These are phyloP conservation scores for Mola mola DNA, from an alignment of 2,113 vertebrate species.

Conservation along the genomic window DNA sequence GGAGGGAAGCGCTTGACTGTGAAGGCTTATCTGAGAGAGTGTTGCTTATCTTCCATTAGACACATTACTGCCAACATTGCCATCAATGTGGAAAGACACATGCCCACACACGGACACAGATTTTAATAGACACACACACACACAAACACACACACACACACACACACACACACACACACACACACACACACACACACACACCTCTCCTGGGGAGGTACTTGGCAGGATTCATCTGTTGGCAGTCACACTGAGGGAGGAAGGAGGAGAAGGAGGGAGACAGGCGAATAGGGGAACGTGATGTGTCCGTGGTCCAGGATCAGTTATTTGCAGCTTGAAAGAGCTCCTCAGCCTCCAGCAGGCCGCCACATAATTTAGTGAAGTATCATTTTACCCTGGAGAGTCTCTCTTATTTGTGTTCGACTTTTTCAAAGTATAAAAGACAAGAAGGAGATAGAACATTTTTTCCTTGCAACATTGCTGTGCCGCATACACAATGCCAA, in stretches of 20 bases:
- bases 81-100: constrained; percentile 59
- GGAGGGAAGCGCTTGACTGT: constrained; percentile 47
- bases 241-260: constrained; percentile 56
- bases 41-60: constrained; percentile 77
- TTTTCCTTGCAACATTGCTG: too few species aligned
- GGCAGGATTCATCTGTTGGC: constrained; percentile 72
- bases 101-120: constrained; percentile 19
- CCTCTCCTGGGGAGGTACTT: constrained; percentile 70
- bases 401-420: constrained; percentile 17
- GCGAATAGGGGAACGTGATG: constrained; percentile 46
- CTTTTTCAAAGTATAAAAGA: neutral
- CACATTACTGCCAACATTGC: constrained; percentile 72
- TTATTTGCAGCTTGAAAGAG: constrained; percentile 62
- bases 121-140: constrained; percentile 28
- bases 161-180: constrained; percentile 21
- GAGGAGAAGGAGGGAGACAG: constrained; percentile 32
- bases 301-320: constrained; percentile 58
- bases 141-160: constrained; percentile 30
- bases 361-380: constrained; percentile 39
- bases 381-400: constrained; percentile 44
- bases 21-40: constrained; percentile 60
- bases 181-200: constrained; percentile 24
- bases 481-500: too few species aligned
- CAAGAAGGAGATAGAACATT: neutral
- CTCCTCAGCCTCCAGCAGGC: constrained; percentile 52